Percentiles rank a stretch among this genome's conserved stretches.
Conservation (phyloP, 1,140 invertebrate species). For the Brachionus calyciflorus region DNA sequence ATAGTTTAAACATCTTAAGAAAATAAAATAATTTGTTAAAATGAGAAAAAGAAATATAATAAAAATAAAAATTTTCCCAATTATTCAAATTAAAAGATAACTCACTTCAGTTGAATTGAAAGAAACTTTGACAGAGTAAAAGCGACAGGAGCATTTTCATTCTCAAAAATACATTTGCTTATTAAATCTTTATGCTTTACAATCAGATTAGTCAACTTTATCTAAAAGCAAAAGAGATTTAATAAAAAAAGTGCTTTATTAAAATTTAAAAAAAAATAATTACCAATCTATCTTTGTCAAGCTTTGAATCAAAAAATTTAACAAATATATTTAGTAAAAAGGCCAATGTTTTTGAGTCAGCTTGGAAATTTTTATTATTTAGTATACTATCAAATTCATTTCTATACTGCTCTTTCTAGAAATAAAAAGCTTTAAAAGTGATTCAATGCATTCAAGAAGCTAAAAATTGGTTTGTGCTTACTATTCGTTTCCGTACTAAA, state of each 20-base stretch:
- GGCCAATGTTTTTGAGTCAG: background rate
- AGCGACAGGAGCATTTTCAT: background rate
- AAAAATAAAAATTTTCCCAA: too few relatives aligned
- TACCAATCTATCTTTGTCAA: slow-evolving; percentile 15
- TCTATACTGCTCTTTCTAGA: slow-evolving; percentile 1
- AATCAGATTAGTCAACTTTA: slow-evolving; percentile 13
- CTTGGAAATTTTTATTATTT: background rate
- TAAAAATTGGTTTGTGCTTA: background rate
- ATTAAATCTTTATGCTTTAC: slow-evolving; percentile 20
- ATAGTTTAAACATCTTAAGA: slow-evolving; percentile 20
- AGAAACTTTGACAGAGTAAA: slow-evolving; percentile 11
- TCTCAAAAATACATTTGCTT: background rate
- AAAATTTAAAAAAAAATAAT: background rate
- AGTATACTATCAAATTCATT: background rate
- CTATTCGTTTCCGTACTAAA: slow-evolving; percentile 25
- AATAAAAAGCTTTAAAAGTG: background rate
- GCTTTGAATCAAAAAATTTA: background rate
- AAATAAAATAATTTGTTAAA: background rate
- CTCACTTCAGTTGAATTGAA: slow-evolving; percentile 10
- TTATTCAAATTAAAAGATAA: too few relatives aligned
- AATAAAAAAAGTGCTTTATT: background rate
- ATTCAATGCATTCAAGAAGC: background rate
- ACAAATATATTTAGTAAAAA: slow-evolving; percentile 8
- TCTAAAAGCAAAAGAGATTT: background rate
- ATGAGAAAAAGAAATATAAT: too few relatives aligned